Evolutionary conservation across 2,888 invertebrate species (phyloP).

Genomic region (Yponomeuta cagnagella): DNA sequence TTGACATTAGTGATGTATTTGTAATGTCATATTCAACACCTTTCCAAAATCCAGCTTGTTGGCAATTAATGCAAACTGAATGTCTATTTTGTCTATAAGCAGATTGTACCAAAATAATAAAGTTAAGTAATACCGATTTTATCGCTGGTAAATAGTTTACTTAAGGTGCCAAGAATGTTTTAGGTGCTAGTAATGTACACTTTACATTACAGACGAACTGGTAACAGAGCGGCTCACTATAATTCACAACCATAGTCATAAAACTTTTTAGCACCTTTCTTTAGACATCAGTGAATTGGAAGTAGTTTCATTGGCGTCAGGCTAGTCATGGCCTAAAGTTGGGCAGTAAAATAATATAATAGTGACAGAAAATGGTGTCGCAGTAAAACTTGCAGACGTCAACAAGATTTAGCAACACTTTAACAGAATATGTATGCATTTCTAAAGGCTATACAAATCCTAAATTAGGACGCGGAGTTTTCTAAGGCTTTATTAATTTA

Average conservation of each 20-base stretch:
- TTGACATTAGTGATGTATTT: too few relatives aligned
- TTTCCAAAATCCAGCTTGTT: too few relatives aligned
- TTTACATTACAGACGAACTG: too few relatives aligned
- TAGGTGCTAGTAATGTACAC: too few relatives aligned
- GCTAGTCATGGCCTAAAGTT: not conserved
- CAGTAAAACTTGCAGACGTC: not conserved
- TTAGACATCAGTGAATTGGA: not conserved
- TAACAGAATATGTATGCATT: not conserved
- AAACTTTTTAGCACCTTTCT: constrained; percentile 6
- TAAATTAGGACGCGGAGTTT: not conserved
- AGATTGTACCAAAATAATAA: too few relatives aligned
- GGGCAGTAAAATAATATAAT: not conserved
- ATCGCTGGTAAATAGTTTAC: too few relatives aligned
- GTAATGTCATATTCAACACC: too few relatives aligned
- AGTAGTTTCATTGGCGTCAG: not conserved
- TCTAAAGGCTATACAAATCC: not conserved
- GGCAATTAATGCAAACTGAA: too few relatives aligned
- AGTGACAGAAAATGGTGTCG: not conserved
- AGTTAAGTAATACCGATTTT: too few relatives aligned
- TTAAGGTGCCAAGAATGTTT: too few relatives aligned
- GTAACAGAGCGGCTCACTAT: not conserved
- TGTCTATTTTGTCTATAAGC: too few relatives aligned
- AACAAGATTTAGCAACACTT: not conserved
- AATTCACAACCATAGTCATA: not conserved
- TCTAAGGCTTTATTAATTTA: not conserved